Conservation (phyloP, 2,797 vertebrate species). For the Enteromius viviparus region DNA sequence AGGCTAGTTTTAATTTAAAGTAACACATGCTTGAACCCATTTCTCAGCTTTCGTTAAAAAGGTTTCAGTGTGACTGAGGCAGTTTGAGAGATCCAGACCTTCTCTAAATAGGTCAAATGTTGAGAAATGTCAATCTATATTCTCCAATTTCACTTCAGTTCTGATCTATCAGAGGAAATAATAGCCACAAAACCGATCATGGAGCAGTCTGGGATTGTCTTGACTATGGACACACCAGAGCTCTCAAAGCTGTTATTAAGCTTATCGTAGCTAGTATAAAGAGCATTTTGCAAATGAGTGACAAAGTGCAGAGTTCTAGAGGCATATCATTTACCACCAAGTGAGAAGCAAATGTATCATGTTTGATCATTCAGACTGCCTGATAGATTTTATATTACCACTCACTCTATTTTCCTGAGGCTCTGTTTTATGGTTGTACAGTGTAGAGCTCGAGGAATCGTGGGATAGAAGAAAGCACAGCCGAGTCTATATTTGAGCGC, state of each 20-base stretch:
- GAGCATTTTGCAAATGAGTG: slow-evolving; percentile 34
- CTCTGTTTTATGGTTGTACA: slow-evolving; percentile 35
- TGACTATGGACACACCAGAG: background rate
- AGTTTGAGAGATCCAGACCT: background rate
- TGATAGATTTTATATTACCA: slow-evolving; percentile 48
- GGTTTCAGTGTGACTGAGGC: background rate
- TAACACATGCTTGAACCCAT: background rate
- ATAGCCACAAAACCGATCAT: slow-evolving; percentile 3
- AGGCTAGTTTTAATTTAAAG: background rate
- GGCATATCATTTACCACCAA: slow-evolving; percentile 40
- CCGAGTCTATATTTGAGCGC: slow-evolving; percentile 48
- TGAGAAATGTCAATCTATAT: slow-evolving; percentile 10
- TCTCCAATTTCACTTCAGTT: slow-evolving; percentile 10
- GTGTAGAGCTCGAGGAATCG: slow-evolving; percentile 37
- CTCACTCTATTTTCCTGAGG: slow-evolving; percentile 40
- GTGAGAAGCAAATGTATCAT: slow-evolving; percentile 40
- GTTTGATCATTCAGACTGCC: slow-evolving; percentile 44
- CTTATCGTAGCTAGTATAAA: slow-evolving; percentile 14
- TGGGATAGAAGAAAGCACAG: slow-evolving; percentile 30
- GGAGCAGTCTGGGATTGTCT: background rate
- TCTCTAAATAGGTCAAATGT: slow-evolving; percentile 11
- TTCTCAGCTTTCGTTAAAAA: background rate
- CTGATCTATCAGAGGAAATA: slow-evolving; percentile 26
- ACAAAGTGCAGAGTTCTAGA: slow-evolving; percentile 37
- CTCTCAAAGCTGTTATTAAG: slow-evolving; percentile 21